These are phyloP conservation scores for Apotomis capreana DNA, from an alignment of 2,888 invertebrate species.

Conservation along the genomic window DNA sequence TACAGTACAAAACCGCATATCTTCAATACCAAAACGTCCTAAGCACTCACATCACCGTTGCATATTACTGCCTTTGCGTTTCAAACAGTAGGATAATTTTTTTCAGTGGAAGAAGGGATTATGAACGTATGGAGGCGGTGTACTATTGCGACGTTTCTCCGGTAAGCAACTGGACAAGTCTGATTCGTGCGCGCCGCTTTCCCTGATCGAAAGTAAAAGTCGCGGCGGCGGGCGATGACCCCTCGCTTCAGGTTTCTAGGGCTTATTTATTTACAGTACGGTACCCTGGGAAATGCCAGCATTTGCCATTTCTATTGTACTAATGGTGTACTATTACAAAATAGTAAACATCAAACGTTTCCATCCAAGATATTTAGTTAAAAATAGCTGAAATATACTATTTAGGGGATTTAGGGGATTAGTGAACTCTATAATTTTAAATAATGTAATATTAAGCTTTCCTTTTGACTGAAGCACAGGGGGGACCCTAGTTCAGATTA, in stretches of 20 bases:
- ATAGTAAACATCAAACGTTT: no score
- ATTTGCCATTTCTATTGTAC: not conserved
- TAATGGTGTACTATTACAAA: no score
- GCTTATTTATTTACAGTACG: conserved; percentile 11
- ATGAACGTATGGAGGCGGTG: not conserved
- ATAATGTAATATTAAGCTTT: no score
- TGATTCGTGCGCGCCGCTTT: conserved; percentile 30
- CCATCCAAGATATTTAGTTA: no score
- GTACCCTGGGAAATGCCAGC: not conserved
- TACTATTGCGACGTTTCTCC: not conserved
- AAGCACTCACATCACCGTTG: not conserved
- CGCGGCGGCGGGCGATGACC: conserved; percentile 35
- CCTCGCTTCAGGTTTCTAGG: conserved; percentile 28
- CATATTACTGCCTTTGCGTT: not conserved
- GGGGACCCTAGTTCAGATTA: no score
- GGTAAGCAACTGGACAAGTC: conserved; percentile 18
- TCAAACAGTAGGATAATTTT: not conserved
- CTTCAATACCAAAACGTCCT: not conserved
- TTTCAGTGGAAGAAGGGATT: not conserved
- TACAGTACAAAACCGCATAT: not conserved
- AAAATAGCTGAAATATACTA: no score
- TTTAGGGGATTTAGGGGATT: no score
- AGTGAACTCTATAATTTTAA: no score
- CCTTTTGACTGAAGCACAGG: no score
- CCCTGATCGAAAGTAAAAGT: conserved; percentile 41